Base-by-base conservation (phyloP, 2,888 invertebrate species). In the Amblyteles armatorius region DNA sequence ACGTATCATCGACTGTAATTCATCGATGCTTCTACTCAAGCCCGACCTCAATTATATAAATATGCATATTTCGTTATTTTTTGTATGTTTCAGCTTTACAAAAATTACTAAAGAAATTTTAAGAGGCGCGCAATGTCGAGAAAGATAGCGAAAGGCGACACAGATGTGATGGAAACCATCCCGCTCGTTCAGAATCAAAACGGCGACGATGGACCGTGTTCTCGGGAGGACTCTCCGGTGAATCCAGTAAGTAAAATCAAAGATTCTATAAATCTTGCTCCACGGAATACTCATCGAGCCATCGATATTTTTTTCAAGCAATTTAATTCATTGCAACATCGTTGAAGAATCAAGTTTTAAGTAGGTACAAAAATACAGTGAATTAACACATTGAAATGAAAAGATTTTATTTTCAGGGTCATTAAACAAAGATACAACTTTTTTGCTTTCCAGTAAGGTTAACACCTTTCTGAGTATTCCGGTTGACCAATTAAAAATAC, bases 61-160 rank as follows among this genome's bases (percentile, higher is more conserved):
- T 48, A 16, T 57, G 44, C 7, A 48, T 40, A 7, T 36, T 11
- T 26, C 26, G 11, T 11, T 1, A 22, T 48, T 63, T 55, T 71
- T 74, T 29, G 6, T 78, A 11, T 73, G 82, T 85, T 57, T 4
- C 79, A 82, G 85, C 67, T 76, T 79, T 72, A 82, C 33, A 71
- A 77, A 68, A 72, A 82, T 79, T 72, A 29, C 16, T 22, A 40
- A 65, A 36, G 29, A 67, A 52, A 48, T 77, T 82, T 76, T 69
- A 36, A 55, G 44, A 68, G 69, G 60, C 44, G 36, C 9, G 91
- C 89, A 87, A 93, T 92, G 92, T 92, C 92, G 33, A 92, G 92
- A 83, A 93, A 92, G 88, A 89, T 91, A 76, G 86, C 88, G 16
- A 90, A 91, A 87, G 90, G 91, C 83, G 90, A 89, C 83, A 88